These are phyloP conservation scores for Daktulosphaira vitifoliae DNA, from an alignment of 1,140 invertebrate species.

Conservation along the genomic window DNA sequence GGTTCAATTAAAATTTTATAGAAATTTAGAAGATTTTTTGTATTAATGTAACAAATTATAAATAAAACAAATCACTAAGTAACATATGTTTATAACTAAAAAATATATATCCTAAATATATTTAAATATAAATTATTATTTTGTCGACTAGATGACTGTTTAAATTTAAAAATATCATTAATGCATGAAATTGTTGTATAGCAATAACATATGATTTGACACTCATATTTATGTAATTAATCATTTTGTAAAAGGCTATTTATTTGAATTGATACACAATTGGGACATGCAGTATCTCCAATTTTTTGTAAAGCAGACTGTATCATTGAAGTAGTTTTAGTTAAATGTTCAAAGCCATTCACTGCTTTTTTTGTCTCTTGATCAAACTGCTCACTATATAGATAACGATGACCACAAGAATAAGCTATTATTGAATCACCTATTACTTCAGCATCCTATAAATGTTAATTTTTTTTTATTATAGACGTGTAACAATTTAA, in stretches of 20 bases:
- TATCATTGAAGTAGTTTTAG: neutral
- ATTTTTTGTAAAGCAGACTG: slow-evolving; percentile 5
- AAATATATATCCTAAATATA: slow-evolving; percentile 1
- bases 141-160: slow-evolving; percentile 17
- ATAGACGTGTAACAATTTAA: no score
- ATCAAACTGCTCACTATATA: slow-evolving; percentile 7
- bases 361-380: slow-evolving; percentile 5
- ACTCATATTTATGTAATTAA: neutral
- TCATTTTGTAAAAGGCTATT: neutral
- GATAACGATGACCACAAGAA: slow-evolving; percentile 31
- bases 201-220: slow-evolving; percentile 1
- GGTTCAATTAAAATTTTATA: neutral
- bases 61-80: slow-evolving; percentile 31
- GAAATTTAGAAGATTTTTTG: no score
- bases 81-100: slow-evolving; percentile 30
- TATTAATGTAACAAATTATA: slow-evolving; percentile 34
- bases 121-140: neutral
- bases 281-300: slow-evolving; percentile 15
- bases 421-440: slow-evolving; percentile 10
- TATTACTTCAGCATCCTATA: neutral
- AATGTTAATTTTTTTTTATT: neutral
- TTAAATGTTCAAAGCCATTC: slow-evolving; percentile 1
- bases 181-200: neutral
- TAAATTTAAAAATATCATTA: neutral
- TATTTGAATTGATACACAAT: slow-evolving; percentile 23